Conservation (phyloP, 2,113 vertebrate species). For the Sminthopsis crassicaudata region DNA sequence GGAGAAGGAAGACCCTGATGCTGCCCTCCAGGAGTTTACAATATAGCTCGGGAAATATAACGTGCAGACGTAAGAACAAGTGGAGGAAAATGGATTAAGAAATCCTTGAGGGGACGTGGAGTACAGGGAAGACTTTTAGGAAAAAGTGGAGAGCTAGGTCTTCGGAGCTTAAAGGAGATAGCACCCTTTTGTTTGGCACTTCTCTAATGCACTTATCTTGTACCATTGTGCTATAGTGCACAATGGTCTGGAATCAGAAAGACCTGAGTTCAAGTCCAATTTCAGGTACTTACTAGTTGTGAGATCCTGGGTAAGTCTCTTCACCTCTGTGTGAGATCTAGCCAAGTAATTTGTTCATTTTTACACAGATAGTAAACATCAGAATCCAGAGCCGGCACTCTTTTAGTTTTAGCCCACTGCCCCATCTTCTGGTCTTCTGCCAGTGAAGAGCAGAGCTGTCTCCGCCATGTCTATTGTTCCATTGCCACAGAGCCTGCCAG, state of each 20-base stretch:
- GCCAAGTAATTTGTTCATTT: conserved; percentile 12
- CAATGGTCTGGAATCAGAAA: background rate
- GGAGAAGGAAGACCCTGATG: background rate
- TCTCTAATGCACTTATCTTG: too few relatives aligned
- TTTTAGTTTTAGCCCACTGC: background rate
- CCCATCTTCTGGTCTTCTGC: background rate
- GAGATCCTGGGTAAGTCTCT: background rate
- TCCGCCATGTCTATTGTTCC: background rate
- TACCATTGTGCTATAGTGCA: background rate
- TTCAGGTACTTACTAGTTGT: background rate
- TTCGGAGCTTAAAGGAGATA: background rate
- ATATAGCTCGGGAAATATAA: background rate
- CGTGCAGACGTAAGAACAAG: background rate
- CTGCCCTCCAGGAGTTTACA: background rate
- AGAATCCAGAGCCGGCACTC: background rate
- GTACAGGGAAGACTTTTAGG: background rate
- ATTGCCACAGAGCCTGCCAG: background rate
- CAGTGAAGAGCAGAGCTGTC: background rate
- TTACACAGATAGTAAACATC: background rate
- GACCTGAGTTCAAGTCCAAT: background rate
- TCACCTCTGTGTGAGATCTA: background rate
- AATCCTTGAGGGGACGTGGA: background rate
- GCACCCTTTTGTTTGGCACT: background rate
- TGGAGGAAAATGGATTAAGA: background rate
- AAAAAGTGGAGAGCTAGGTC: background rate